Conservation (phyloP, 2,113 vertebrate genomes). For the Microcebus jonahi region DNA sequence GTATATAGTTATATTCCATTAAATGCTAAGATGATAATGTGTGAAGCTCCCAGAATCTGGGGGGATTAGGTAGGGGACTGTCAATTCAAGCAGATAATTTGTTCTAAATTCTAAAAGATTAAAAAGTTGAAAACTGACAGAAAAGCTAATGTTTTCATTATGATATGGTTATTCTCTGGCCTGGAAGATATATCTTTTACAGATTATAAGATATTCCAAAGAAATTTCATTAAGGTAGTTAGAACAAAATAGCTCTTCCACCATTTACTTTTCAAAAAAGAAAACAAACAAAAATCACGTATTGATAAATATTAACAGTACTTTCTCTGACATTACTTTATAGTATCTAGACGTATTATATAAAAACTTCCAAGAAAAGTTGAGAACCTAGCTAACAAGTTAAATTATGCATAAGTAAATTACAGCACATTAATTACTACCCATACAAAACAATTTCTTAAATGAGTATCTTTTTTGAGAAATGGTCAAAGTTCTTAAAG, state of each 20-base stretch:
- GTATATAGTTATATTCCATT: not conserved
- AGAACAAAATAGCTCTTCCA: not conserved
- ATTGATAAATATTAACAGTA: not conserved
- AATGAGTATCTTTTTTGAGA: not conserved
- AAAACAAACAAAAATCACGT: conserved; percentile 10
- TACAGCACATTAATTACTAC: not conserved
- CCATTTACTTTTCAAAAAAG: not conserved
- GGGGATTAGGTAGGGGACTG: conserved; percentile 42
- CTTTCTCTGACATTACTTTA: not conserved
- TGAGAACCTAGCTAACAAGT: not conserved
- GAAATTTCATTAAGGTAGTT: not conserved
- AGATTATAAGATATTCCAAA: conserved; percentile 25
- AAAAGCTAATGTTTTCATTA: conserved; percentile 58
- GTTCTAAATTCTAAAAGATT: conserved; percentile 61
- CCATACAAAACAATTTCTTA: not conserved
- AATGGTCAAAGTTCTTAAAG: not conserved
- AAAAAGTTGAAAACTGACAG: conserved; percentile 29
- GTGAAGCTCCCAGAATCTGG: conserved; percentile 14
- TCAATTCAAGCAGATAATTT: conserved; percentile 53
- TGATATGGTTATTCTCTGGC: conserved; percentile 23
- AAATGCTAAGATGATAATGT: conserved; percentile 30
- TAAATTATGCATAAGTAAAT: not conserved
- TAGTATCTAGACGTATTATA: not conserved
- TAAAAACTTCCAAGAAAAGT: conserved; percentile 8
- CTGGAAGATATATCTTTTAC: not conserved